These are phyloP conservation scores for Sarcophaga caerulescens DNA, from an alignment of 2,888 invertebrate genomes.

Conservation along the genomic window DNA sequence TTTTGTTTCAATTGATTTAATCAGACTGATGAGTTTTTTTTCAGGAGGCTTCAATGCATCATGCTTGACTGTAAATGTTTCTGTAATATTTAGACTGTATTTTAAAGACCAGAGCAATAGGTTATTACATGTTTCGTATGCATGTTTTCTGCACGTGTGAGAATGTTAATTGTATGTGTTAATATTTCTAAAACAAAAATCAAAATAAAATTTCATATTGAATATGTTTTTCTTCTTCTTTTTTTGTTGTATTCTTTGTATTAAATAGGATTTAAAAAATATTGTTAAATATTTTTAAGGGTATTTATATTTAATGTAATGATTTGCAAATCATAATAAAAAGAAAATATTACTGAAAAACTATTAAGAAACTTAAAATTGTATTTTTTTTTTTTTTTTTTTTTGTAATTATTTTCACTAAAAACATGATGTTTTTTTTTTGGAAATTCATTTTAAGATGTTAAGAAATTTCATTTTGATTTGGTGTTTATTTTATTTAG, in stretches of 20 bases:
- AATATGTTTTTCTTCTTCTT: conserved; percentile 28
- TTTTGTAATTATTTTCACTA: conserved; percentile 43
- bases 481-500: conserved; percentile 77
- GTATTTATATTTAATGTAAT: conserved; percentile 43
- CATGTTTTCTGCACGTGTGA: background rate
- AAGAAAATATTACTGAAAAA: conserved; percentile 24
- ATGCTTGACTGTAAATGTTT: background rate
- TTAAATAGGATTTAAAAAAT: conserved; percentile 33
- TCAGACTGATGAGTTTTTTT: no score
- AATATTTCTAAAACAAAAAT: conserved; percentile 72
- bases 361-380: conserved; percentile 44
- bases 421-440: conserved; percentile 29
- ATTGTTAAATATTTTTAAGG: conserved; percentile 31
- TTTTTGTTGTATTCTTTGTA: conserved; percentile 13
- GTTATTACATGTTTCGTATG: no score
- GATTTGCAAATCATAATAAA: conserved; percentile 58
- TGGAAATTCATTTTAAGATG: conserved; percentile 12
- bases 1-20: no score
- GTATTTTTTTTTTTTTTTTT: conserved; percentile 61
- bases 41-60: background rate
- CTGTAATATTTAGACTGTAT: no score
- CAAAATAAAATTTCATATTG: conserved; percentile 79
- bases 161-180: conserved; percentile 55
- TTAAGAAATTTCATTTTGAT: conserved; percentile 79
- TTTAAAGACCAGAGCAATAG: background rate